These are phyloP conservation scores for Microvelia longipes DNA, from an alignment of 1,140 invertebrate genomes.

Conservation along the genomic window DNA sequence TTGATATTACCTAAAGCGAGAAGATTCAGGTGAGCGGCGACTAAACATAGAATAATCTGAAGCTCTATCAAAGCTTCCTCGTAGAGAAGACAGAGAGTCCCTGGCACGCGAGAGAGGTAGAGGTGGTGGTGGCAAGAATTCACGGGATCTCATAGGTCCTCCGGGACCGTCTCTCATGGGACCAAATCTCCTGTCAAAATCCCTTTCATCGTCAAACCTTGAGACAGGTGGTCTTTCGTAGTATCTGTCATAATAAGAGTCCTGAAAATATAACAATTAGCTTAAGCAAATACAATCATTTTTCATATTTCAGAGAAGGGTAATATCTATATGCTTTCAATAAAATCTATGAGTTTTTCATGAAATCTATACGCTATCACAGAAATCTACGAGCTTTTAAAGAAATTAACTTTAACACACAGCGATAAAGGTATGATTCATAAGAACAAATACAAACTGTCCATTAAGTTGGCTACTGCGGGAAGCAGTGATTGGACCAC, in stretches of 20 bases:
- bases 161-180: constrained; percentile 44
- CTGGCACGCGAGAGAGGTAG: constrained; percentile 11
- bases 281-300: too few species aligned
- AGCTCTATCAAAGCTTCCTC: constrained; percentile 35
- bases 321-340: too few species aligned
- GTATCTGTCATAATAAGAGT: constrained; percentile 62
- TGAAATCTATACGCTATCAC: too few species aligned
- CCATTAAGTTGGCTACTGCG: too few species aligned
- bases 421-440: too few species aligned
- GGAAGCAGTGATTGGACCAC: too few species aligned
- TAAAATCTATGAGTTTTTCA: too few species aligned
- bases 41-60: constrained; percentile 68
- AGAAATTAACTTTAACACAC: too few species aligned
- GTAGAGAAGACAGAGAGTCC: constrained; percentile 28
- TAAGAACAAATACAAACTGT: too few species aligned
- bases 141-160: constrained; percentile 37
- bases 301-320: too few species aligned
- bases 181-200: constrained; percentile 64
- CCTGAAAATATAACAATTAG: constrained; percentile 34
- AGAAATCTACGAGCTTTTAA: too few species aligned
- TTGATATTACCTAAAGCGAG: constrained; percentile 35
- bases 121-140: constrained; percentile 34
- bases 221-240: constrained; percentile 43
- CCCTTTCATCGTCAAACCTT: constrained; percentile 54
- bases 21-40: constrained; percentile 52